Evolutionary conservation across 37 sponge, comb jelly and placozoan genomes (phyloP).

Genomic region (Amphimedon queenslandica): DNA sequence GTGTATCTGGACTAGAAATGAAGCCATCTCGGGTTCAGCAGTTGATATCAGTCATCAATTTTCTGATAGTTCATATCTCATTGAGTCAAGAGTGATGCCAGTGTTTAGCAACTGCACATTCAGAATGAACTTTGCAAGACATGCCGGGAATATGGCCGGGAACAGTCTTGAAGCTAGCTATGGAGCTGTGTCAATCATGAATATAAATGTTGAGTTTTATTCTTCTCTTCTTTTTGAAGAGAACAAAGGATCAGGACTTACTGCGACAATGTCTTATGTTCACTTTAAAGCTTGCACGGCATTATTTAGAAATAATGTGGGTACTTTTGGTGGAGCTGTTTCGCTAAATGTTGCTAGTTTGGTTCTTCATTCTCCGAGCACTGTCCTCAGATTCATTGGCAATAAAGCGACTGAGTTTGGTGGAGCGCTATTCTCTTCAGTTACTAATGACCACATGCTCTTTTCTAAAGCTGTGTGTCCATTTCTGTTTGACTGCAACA

Average conservation of each 20-base stretch:
- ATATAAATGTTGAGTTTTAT: not conserved
- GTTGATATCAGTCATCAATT: slow-evolving; percentile 1
- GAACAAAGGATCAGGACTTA: slow-evolving; percentile 1
- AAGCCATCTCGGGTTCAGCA: not conserved
- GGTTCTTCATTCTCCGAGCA: not conserved
- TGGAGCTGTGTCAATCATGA: not conserved
- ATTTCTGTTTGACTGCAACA: not conserved
- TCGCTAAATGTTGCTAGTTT: not conserved
- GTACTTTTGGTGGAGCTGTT: not conserved
- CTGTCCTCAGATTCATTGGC: not conserved
- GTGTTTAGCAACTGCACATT: no score
- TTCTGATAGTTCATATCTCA: no score
- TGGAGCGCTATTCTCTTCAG: not conserved
- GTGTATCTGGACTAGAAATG: slow-evolving; percentile 3
- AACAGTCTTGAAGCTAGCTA: no score
- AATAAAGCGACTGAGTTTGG: not conserved
- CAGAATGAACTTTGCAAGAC: no score
- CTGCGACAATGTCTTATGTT: not conserved
- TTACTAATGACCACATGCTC: not conserved
- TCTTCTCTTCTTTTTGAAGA: not conserved
- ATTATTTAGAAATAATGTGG: not conserved
- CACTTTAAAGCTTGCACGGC: not conserved
- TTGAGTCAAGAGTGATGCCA: no score
- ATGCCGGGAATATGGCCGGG: no score
- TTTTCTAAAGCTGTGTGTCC: not conserved